Evolutionary conservation across 2,797 vertebrate genomes (phyloP), one percentile per base, ranked within the genome.

Genomic region (Crocodylus rhombifer): DNA sequence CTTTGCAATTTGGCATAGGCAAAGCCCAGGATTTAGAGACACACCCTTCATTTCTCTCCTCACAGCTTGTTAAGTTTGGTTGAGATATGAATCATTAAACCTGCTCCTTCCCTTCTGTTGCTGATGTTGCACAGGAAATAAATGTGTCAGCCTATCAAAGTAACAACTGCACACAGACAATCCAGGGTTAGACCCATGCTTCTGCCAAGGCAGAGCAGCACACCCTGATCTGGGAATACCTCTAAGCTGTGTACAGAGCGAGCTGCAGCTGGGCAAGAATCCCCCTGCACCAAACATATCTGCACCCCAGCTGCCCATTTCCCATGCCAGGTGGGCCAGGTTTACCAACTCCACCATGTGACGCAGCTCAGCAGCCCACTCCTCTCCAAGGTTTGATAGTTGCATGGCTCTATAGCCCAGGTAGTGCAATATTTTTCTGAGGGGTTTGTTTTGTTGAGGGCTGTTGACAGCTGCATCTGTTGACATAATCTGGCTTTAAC

Each of bases 401-500:
- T 77, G 63, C 82, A 57, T 23, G 63, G 65, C 36, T n/a, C 21
- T 2, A 14, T n/a, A 78, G 86, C 76, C 73, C 71, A 42, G 64
- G 92, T 84, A 86, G 81, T 36, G 33, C 60, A 78, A 84, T 81
- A 90, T 71, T 95, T 91, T 89, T 89, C 80, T 92, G 42, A 51
- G 42, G 42, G 42, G 87, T 93, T 94, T 92, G 87, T 83, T 15
- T 80, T 92, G 90, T 90, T 94, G 82, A 82, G 80, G 83, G 94
- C 83, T 94, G 93, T 93, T 93, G 91, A 26, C n/a, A 69, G 60
- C 75, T 96, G 93, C 93, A 90, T 92, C 91, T 93, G 93, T 71
- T 95, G 93, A 92, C 92, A 95, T 92, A 91, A 92, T 55, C 89
- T 86, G 18, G 84, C 94, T 95, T 88, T 42, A 91, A 88, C 15